Evolutionary conservation across 2,888 invertebrate genomes (phyloP).

Genomic region (Ormyrus nitidulus): DNA sequence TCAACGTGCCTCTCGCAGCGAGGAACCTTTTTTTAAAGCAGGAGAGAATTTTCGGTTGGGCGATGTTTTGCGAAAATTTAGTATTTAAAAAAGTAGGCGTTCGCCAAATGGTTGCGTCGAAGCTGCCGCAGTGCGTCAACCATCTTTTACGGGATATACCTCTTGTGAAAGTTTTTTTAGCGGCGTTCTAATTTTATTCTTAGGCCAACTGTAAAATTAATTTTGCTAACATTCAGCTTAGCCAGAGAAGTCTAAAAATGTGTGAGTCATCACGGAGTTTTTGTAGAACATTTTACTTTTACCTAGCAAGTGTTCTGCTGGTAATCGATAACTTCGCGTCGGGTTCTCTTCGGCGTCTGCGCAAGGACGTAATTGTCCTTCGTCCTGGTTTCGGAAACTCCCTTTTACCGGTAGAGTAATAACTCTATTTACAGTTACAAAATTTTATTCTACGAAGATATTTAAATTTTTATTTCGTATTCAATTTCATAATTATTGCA

Average conservation of each 20-base stretch:
- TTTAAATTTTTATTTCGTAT: background rate
- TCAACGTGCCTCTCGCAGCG: too few relatives aligned
- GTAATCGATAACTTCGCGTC: constrained; percentile 30
- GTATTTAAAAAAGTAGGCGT: too few relatives aligned
- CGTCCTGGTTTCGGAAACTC: background rate
- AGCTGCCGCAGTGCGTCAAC: too few relatives aligned
- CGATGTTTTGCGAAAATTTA: too few relatives aligned
- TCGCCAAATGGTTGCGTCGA: too few relatives aligned
- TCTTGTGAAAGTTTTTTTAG: background rate
- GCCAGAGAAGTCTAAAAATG: background rate
- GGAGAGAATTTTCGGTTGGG: too few relatives aligned
- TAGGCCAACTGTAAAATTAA: background rate
- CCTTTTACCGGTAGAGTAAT: background rate
- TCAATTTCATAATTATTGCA: too few relatives aligned
- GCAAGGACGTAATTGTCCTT: constrained; percentile 25
- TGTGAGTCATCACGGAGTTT: background rate
- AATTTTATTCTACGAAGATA: background rate
- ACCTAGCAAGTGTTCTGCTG: background rate
- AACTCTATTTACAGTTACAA: background rate
- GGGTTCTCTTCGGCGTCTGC: constrained; percentile 28
- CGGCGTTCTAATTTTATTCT: background rate
- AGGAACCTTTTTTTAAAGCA: too few relatives aligned
- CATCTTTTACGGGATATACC: background rate
- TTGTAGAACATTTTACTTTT: constrained; percentile 24
- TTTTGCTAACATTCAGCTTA: too few relatives aligned